These are phyloP conservation scores for Pachyrhynchus sulphureomaculatus DNA, from an alignment of 1,140 invertebrate species.

Conservation along the genomic window DNA sequence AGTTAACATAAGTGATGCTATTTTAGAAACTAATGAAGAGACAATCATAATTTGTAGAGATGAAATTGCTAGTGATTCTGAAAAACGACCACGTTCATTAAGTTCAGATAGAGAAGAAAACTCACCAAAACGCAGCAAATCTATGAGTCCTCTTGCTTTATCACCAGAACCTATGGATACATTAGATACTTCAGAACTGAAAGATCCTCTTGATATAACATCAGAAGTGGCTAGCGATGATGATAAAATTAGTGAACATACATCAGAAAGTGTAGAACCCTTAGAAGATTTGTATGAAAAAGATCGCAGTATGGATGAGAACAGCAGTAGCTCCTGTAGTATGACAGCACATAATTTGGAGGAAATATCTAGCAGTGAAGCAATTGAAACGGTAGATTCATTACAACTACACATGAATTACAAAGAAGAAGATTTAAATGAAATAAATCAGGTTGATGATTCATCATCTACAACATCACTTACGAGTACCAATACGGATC, in stretches of 20 bases:
- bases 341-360: constrained; percentile 30
- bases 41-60: constrained; percentile 50
- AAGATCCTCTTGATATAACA: constrained; percentile 27
- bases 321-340: constrained; percentile 35
- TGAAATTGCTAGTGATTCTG: constrained; percentile 33
- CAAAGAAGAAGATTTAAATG: constrained; percentile 23
- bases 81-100: constrained; percentile 42
- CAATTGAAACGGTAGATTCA: constrained; percentile 38
- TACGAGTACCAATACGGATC: constrained; percentile 33
- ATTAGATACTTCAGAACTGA: constrained; percentile 17
- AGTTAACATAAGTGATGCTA: constrained; percentile 50
- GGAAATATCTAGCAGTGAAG: constrained; percentile 35
- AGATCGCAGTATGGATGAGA: constrained; percentile 34
- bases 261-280: constrained; percentile 26
- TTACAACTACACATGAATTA: constrained; percentile 36
- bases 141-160: constrained; percentile 36
- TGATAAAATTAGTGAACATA: constrained; percentile 33
- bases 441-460: constrained; percentile 31
- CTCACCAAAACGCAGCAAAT: constrained; percentile 41
- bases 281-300: constrained; percentile 34
- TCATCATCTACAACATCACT: constrained; percentile 26
- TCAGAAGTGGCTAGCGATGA: constrained; percentile 34
- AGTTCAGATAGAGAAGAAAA: constrained; percentile 38
- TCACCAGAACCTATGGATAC: constrained; percentile 22
- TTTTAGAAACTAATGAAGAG: constrained; percentile 48